Base-by-base conservation (phyloP, 2,797 vertebrate species). In the Tenualosa thibaudeaui region DNA sequence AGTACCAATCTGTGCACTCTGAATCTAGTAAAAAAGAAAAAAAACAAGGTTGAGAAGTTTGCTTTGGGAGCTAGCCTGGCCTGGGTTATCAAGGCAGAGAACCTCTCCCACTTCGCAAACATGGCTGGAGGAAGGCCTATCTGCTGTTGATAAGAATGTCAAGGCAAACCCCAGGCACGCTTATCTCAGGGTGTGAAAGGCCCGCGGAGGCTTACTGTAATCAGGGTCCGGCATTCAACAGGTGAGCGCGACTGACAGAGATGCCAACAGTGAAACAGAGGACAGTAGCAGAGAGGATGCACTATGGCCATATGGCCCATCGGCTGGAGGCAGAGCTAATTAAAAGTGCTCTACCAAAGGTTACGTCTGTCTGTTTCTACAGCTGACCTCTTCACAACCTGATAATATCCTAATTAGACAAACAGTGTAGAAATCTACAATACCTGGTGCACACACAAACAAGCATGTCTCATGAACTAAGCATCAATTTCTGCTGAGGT, bases 291-390 rank as follows among this genome's bases (percentile, higher is more conserved):
- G 40, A 31, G 40, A 81, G 40, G 89, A 91, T 91, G 92, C 90
- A 87, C 89, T 65, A 84, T 50, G 82, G 84, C 91, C 93, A 94
- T 93, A 93, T 92, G 89, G 92, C 92, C 92, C 93, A 54, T 85
- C 86, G 88, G 86, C 90, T 84, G 9, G 89, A 92, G 86, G 89
- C 92, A 91, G 90, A 88, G 81, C 89, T 95, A 94, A 95, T 95
- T 96, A 94, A 94, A 94, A 94, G 90, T 91, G 85, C 87, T 92
- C 83, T 85, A 90, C 86, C 84, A 91, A 93, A 92, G 92, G 91
- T 94, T 90, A 93, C 88, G 89, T 81, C 86, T 88, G 92, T 91
- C 94, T 94, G 91, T 94, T 92, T 93, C 92, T 82, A 81, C 85
- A 89, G 92, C 85, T 90, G 91, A 94, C 93, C 92, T 92, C 92